Percentiles rank a stretch among this genome's conserved stretches.
These are phyloP conservation scores for Lepidocolaptes lacrymiger DNA, from an alignment of 2,797 vertebrate species.

Conservation along the genomic window DNA sequence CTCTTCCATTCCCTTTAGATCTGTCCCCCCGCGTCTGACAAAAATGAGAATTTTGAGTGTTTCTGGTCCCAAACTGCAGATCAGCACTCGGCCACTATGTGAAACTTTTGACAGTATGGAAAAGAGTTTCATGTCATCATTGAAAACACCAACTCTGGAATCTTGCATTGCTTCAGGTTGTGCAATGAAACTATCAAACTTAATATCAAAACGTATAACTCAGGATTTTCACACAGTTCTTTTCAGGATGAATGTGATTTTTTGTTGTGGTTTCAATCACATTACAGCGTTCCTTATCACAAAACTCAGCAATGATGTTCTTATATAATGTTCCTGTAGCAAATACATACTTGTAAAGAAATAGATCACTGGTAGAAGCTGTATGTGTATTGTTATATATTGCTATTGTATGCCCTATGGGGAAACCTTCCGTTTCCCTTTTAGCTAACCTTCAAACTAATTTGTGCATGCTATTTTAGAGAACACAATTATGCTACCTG, in stretches of 20 bases:
- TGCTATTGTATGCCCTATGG: background rate
- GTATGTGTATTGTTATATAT: background rate
- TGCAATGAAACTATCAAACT: background rate
- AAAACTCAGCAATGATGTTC: background rate
- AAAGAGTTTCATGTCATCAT: background rate
- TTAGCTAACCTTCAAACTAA: background rate
- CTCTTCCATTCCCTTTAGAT: background rate
- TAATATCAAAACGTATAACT: background rate
- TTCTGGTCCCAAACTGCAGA: conserved; percentile 11
- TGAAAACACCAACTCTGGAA: background rate
- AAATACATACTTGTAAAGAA: background rate
- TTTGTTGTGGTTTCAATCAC: background rate
- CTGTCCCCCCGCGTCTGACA: background rate
- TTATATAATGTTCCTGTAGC: background rate
- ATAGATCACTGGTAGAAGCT: background rate
- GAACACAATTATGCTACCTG: background rate
- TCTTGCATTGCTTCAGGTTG: background rate
- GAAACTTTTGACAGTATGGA: background rate
- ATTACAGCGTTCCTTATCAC: background rate
- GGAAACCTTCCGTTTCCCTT: background rate
- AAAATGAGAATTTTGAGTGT: conserved; percentile 23
- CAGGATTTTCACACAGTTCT: background rate
- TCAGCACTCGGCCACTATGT: background rate
- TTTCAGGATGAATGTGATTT: background rate
- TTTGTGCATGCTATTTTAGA: background rate